Evolutionary conservation across 2,888 invertebrate species (phyloP), one percentile per base, ranked within the genome.

Genomic region (Polydrusus pterygomalis): DNA sequence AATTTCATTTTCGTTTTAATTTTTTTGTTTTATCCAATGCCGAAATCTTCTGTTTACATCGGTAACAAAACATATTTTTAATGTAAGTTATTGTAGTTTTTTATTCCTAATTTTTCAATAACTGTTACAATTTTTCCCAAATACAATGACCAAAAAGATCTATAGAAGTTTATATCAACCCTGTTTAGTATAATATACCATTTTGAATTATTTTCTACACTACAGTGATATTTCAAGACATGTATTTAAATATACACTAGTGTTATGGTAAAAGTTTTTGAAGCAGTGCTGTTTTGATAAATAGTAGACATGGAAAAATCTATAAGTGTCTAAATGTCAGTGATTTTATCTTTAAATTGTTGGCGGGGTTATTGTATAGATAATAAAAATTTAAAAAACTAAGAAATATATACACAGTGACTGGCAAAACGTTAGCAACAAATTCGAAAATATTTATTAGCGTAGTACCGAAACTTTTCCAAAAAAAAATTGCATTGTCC

Each of bases 171-270:
- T 45, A 15, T 60, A 70, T 58, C n/a, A 70, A 70, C 69, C 60
- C 69, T 70, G 69, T 70, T 47, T 70, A 15, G 47, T 30, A 70
- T 47, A 70, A 15, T 30, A 70, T 47, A 70, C 30, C 68, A 60
- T 3, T 60, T 56, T 11, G 45, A 58, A 43, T 30, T 17, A 30
- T 47, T 47, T 15, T 45, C 60, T 68, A 68, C 43, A 0, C 58
- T 60, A 70, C 45, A 58, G 30, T 70, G 69, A 70, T 70, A 70
- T 60, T 60, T 70, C 20, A 70, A 60, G 45, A 70, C 58, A 64
- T 45, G 25, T 47, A 56, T 43, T 67, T 70, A 70, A 40, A 60
- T 40, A 47, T 17, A 25, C 47, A 47, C 63, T 64, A n/a, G 25
- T n/a, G 13, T 25, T 47, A 64, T 9, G 47, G 20, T 13, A 25